phyloP scores from a whole-genome alignment of 2,888 invertebrate species.

The Criorhina ranunculi region DNA sequence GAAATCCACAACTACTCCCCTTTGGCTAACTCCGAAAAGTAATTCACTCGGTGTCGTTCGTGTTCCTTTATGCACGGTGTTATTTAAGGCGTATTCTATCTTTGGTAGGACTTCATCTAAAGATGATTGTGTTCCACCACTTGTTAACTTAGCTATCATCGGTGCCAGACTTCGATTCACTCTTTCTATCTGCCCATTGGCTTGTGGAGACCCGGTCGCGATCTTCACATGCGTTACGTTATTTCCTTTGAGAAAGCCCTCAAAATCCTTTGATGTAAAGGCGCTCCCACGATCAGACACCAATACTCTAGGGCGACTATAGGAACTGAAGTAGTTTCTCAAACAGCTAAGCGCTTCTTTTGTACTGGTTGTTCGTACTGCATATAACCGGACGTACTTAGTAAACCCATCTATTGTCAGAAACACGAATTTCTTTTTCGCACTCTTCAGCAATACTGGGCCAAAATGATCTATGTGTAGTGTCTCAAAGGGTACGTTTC shows the following conservation, averaged over 20 bases:
- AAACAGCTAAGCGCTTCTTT: background rate
- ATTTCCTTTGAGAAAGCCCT: conserved; percentile 47
- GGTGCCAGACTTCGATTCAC: conserved; percentile 66
- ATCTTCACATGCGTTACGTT: conserved; percentile 60
- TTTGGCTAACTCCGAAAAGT: conserved; percentile 64
- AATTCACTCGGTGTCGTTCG: conserved; percentile 55
- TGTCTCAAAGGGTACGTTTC: no score
- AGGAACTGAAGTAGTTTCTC: background rate
- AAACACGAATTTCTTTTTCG: background rate
- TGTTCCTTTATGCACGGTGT: conserved; percentile 50
- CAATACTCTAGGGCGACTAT: background rate
- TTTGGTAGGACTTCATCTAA: conserved; percentile 39
- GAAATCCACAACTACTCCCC: conserved; percentile 21
- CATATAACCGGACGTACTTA: background rate
- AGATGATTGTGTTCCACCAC: background rate
- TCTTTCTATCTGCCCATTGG: conserved; percentile 77
- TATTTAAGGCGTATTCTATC: conserved; percentile 52
- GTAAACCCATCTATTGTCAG: background rate
- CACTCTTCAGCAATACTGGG: background rate
- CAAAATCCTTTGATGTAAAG: conserved; percentile 74
- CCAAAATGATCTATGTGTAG: background rate
- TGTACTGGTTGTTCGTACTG: background rate
- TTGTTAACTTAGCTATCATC: conserved; percentile 67
- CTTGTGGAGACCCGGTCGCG: conserved; percentile 72
- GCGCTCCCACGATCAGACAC: conserved; percentile 56